A percentile compares a stretch with the other conserved stretches of the same genome.
phyloP scores from a whole-genome alignment of 92 coral and sea anemone genomes.

The Phymanthus crucifer region DNA sequence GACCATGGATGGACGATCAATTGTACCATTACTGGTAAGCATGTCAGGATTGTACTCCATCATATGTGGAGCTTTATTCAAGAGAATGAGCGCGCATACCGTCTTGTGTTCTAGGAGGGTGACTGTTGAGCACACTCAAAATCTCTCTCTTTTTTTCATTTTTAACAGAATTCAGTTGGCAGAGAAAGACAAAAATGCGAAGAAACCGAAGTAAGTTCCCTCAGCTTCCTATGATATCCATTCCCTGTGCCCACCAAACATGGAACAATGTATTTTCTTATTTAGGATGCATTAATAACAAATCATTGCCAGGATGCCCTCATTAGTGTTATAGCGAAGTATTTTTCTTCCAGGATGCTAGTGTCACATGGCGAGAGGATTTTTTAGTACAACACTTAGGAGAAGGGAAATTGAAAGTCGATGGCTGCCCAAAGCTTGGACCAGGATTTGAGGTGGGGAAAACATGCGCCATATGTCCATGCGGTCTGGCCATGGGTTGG shows the following conservation, averaged over 20 bases:
- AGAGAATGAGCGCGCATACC: neutral
- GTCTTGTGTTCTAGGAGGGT: too few species aligned
- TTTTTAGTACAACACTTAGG: slow-evolving; percentile 73
- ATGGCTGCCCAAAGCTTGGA: slow-evolving; percentile 68
- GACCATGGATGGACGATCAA: slow-evolving; percentile 78
- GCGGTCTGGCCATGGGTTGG: too few species aligned
- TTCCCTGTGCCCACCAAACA: too few species aligned
- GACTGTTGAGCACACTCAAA: too few species aligned
- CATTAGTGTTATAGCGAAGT: too few species aligned
- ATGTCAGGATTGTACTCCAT: too few species aligned
- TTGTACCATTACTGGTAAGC: slow-evolving; percentile 68
- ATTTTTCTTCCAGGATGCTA: neutral
- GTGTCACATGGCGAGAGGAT: slow-evolving; percentile 64
- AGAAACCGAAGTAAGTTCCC: neutral
- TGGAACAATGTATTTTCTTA: too few species aligned
- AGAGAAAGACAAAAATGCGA: neutral
- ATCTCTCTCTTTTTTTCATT: too few species aligned
- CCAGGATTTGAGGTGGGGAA: slow-evolving; percentile 71
- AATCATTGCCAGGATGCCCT: too few species aligned
- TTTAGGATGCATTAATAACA: too few species aligned
- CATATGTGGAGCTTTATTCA: neutral
- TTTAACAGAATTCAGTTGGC: too few species aligned
- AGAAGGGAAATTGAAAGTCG: slow-evolving; percentile 51
- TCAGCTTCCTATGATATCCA: too few species aligned
- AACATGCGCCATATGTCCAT: neutral